Evolutionary conservation across 2,113 vertebrate genomes (phyloP).

Genomic region (Boleophthalmus pectinirostris): DNA sequence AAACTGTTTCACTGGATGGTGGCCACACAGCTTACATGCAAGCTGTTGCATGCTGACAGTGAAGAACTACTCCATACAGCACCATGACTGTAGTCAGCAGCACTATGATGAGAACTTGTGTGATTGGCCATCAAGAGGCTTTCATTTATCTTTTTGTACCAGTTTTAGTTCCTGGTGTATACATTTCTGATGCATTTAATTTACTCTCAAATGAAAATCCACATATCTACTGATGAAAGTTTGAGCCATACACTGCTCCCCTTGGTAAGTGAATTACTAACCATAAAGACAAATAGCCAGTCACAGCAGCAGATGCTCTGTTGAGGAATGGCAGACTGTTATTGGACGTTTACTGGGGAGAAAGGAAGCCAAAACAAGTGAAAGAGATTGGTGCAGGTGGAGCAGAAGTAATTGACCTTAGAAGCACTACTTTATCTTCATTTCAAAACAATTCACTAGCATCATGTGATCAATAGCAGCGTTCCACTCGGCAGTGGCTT

Average conservation of each 20-base stretch:
- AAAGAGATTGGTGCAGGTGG: conserved; percentile 27
- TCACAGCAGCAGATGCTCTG: conserved; percentile 52
- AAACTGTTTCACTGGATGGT: conserved; percentile 47
- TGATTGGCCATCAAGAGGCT: conserved; percentile 21
- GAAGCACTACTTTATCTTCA: conserved; percentile 52
- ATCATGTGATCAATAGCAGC: conserved; percentile 48
- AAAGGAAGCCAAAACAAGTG: conserved; percentile 23
- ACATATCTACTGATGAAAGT: conserved; percentile 48
- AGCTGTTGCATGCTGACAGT: conserved; percentile 52
- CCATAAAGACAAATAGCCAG: conserved; percentile 60
- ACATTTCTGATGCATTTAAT: conserved; percentile 45
- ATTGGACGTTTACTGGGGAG: conserved; percentile 56
- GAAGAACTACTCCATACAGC: conserved; percentile 31
- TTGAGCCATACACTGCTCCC: conserved; percentile 22
- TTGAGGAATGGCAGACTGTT: conserved; percentile 45
- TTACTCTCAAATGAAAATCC: conserved; percentile 41
- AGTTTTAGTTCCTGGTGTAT: conserved; percentile 28
- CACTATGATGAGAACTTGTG: conserved; percentile 18
- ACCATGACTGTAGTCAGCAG: conserved; percentile 23
- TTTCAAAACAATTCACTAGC: conserved; percentile 49
- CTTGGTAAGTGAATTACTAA: conserved; percentile 53
- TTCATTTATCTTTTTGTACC: conserved; percentile 34
- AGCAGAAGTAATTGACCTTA: conserved; percentile 23
- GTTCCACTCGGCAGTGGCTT: conserved; percentile 32
- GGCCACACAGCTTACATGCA: conserved; percentile 47